Conservation (phyloP, 2,113 vertebrate genomes). For the Herpetotheres cachinnans region DNA sequence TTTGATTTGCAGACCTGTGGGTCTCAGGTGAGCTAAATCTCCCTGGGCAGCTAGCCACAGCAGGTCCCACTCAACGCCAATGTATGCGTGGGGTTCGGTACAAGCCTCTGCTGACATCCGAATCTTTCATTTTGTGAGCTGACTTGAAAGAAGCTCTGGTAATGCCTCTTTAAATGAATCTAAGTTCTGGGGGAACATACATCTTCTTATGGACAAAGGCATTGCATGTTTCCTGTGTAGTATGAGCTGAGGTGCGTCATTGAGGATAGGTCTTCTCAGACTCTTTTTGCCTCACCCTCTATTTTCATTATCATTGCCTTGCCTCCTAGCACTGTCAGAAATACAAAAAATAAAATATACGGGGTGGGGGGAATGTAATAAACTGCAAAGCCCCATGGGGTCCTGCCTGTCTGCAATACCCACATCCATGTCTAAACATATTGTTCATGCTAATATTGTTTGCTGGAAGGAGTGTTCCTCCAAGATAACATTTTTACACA, state of each 20-base stretch:
- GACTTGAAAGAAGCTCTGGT: not conserved
- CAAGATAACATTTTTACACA: conserved; percentile 10
- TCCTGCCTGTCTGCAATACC: not conserved
- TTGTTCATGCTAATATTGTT: conserved; percentile 13
- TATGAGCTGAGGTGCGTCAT: not conserved
- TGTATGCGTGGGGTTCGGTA: not conserved
- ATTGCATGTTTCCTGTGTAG: not conserved
- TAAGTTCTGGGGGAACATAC: not conserved
- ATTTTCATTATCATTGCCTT: not conserved
- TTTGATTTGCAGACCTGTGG: not conserved
- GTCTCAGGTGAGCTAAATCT: not conserved
- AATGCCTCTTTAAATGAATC: not conserved
- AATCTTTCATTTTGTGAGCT: not conserved
- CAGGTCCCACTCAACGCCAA: not conserved
- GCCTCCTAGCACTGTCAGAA: not conserved
- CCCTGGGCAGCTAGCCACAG: not conserved
- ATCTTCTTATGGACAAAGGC: not conserved
- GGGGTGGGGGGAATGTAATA: not conserved
- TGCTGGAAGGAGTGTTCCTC: conserved; percentile 16
- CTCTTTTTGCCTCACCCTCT: not conserved
- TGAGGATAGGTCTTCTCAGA: not conserved
- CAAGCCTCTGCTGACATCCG: not conserved
- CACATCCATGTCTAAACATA: not conserved
- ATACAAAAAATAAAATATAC: not conserved
- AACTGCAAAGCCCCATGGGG: not conserved